Evolutionary conservation across 2,888 invertebrate species (phyloP).

Genomic region (Nasonovia ribisnigri): DNA sequence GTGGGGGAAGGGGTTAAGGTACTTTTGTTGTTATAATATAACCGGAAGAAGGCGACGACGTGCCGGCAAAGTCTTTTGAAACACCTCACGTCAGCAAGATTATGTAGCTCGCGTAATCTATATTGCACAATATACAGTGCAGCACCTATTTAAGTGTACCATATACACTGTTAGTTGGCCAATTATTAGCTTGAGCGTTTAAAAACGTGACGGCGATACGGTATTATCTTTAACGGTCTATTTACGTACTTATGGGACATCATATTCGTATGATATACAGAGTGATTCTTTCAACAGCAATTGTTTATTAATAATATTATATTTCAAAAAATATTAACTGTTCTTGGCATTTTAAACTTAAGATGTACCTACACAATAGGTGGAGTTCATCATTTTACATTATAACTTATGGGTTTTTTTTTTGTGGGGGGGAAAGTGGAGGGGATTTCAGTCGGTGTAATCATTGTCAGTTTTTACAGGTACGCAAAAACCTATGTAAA

Average conservation of each 20-base stretch:
- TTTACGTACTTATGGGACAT: not conserved
- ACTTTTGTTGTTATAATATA: slow-evolving; percentile 6
- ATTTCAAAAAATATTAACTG: not conserved
- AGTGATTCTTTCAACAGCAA: not conserved
- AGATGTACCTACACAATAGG: not conserved
- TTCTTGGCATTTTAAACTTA: not conserved
- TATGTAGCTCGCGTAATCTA: not conserved
- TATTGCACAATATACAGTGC: not conserved
- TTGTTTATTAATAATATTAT: not conserved
- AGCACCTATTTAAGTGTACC: not conserved
- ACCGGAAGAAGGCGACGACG: not conserved
- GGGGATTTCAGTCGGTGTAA: not conserved
- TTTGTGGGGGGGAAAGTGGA: not conserved
- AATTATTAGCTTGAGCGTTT: not conserved
- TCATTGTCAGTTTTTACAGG: not conserved
- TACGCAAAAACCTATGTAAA: no score
- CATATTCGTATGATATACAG: not conserved
- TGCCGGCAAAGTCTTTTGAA: not conserved
- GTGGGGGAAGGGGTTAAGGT: not conserved
- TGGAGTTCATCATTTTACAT: not conserved
- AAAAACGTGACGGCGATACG: not conserved
- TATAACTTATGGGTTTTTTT: not conserved
- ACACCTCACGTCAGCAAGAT: not conserved
- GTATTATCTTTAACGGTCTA: not conserved
- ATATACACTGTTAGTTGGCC: not conserved